Conservation (phyloP, 2,888 invertebrate genomes). For the Camptogramma bilineatum region DNA sequence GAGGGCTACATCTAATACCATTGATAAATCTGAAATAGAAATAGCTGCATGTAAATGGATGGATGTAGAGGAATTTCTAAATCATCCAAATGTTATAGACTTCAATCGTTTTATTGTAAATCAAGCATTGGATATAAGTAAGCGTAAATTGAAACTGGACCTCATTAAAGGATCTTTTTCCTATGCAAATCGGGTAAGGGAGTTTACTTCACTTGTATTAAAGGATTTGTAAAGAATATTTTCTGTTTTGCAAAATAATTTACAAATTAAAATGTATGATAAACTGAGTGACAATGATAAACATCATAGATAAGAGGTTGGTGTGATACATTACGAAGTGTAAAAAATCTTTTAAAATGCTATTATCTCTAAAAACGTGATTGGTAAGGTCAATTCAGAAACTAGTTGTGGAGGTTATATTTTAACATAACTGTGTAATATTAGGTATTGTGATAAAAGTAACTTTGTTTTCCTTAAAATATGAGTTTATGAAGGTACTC, state of each 20-base stretch:
- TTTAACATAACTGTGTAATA: too few species aligned
- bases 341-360: not conserved
- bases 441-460: not conserved
- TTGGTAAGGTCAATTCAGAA: not conserved
- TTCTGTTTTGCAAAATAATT: not conserved
- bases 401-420: not conserved
- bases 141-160: constrained; percentile 86
- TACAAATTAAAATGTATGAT: not conserved
- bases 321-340: not conserved
- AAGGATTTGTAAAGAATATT: constrained; percentile 54
- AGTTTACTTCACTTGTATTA: constrained; percentile 68
- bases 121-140: constrained; percentile 88
- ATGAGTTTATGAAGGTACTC: not conserved
- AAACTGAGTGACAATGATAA: not conserved
- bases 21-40: constrained; percentile 90
- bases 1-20: constrained; percentile 86
- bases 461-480: not conserved
- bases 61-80: constrained; percentile 89
- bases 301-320: not conserved
- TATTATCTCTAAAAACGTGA: not conserved
- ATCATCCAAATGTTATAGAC: constrained; percentile 89
- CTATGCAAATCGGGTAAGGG: constrained; percentile 61
- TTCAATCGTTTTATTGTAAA: constrained; percentile 89
- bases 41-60: constrained; percentile 93
- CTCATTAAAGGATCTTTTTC: constrained; percentile 77